A percentile compares a stretch with the other conserved stretches of the same genome.
Evolutionary conservation across 2,113 vertebrate genomes (phyloP).

Genomic region (Lophius piscatorius): DNA sequence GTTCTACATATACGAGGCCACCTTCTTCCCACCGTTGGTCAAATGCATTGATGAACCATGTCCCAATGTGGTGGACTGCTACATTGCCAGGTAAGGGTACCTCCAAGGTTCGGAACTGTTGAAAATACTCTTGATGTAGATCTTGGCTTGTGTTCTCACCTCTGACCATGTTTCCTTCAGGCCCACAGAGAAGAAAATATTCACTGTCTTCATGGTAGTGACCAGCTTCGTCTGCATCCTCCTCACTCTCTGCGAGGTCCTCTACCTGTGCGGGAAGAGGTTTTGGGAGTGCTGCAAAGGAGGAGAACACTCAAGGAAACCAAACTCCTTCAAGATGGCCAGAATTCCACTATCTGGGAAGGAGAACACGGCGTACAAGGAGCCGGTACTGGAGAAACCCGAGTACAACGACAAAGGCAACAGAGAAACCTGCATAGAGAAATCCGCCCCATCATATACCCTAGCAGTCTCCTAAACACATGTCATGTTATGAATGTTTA

Average conservation of each 20-base stretch:
- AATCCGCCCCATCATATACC: constrained; percentile 48
- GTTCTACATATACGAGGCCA: constrained; percentile 83
- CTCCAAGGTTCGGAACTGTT: not conserved
- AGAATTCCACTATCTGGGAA: constrained; percentile 29
- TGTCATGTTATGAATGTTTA: not conserved
- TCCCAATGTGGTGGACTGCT: constrained; percentile 91
- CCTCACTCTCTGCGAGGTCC: constrained; percentile 83
- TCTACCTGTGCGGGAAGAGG: constrained; percentile 87
- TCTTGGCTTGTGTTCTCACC: not conserved
- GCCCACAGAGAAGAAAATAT: constrained; percentile 91
- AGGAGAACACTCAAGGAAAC: not conserved
- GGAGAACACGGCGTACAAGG: constrained; percentile 24
- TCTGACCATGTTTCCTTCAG: constrained; percentile 51
- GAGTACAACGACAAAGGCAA: constrained; percentile 12
- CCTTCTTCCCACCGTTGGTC: constrained; percentile 84
- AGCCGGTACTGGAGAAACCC: constrained; percentile 9
- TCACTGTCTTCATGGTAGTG: constrained; percentile 90
- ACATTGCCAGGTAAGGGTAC: constrained; percentile 77
- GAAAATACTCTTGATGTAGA: not conserved
- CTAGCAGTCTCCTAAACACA: constrained; percentile 40
- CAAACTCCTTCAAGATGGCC: constrained; percentile 44
- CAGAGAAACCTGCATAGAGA: not conserved
- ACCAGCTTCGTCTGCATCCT: constrained; percentile 84
- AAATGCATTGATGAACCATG: constrained; percentile 84
- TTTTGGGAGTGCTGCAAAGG: constrained; percentile 65